Evolutionary conservation across 2,797 vertebrate genomes (phyloP).

Genomic region (Darevskia nairensis): DNA sequence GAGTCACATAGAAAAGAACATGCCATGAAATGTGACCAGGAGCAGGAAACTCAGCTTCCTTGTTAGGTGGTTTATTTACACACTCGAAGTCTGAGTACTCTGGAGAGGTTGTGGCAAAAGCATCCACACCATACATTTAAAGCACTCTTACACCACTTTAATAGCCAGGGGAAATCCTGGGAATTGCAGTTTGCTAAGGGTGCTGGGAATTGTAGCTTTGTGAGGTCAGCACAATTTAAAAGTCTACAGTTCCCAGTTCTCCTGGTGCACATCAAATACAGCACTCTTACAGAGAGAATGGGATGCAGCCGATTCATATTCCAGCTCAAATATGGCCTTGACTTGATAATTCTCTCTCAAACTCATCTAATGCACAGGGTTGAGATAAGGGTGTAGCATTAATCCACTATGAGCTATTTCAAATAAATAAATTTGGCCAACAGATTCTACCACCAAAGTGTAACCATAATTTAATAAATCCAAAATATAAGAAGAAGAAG

Average conservation of each 20-base stretch:
- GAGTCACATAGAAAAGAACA: conserved; percentile 21
- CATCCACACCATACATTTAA: neutral
- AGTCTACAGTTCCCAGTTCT: neutral
- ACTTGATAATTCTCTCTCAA: neutral
- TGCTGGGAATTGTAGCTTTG: too few species aligned
- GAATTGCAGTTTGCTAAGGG: too few species aligned
- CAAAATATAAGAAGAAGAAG: neutral
- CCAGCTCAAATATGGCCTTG: neutral
- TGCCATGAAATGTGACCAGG: conserved; percentile 27
- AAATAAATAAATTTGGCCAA: neutral
- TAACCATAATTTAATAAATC: neutral
- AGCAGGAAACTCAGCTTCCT: neutral
- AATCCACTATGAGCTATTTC: neutral
- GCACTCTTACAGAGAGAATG: too few species aligned
- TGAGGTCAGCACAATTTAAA: too few species aligned
- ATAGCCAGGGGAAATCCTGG: too few species aligned
- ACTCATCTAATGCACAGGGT: neutral
- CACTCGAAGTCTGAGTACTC: neutral
- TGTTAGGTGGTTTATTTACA: neutral
- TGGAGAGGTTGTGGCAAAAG: neutral
- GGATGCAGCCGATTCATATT: too few species aligned
- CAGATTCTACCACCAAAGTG: neutral
- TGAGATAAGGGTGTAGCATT: neutral
- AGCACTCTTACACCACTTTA: too few species aligned
- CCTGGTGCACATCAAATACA: neutral